A percentile compares a stretch with the other conserved stretches of the same genome.
phyloP scores from a whole-genome alignment of 1,140 invertebrate genomes.

The Coelopa frigida region DNA sequence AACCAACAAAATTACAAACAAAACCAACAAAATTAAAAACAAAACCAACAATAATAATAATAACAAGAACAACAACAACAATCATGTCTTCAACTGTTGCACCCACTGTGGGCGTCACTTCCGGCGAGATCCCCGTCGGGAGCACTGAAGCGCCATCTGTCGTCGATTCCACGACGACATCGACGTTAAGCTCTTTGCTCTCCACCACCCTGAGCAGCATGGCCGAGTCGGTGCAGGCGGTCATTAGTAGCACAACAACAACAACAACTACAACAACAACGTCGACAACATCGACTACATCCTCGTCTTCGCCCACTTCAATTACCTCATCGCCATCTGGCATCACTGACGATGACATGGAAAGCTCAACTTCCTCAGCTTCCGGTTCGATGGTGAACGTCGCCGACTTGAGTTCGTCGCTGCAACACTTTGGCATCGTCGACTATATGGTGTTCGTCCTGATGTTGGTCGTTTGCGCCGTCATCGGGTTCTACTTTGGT shows the following conservation, averaged over 20 bases:
- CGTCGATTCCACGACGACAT: no score
- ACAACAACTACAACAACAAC: slow-evolving; percentile 10
- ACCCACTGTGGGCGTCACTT: no score
- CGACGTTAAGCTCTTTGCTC: no score
- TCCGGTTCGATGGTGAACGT: slow-evolving; percentile 44
- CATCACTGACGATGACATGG: slow-evolving; percentile 4
- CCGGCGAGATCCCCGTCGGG: no score
- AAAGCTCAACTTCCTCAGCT: no score
- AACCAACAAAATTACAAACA: no score
- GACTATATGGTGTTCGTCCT: slow-evolving; percentile 63
- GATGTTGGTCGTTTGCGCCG: slow-evolving; percentile 63
- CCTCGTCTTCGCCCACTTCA: background rate
- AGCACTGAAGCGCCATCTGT: no score
- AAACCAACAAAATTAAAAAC: no score
- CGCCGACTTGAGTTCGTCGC: slow-evolving; percentile 45
- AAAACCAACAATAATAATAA: no score
- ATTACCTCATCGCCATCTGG: background rate
- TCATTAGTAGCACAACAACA: slow-evolving; percentile 32
- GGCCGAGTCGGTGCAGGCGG: slow-evolving; percentile 28
- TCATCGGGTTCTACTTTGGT: slow-evolving; percentile 63
- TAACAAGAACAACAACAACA: no score
- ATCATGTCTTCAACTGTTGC: no score
- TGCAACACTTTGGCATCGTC: slow-evolving; percentile 57
- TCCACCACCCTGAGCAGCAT: slow-evolving; percentile 15
- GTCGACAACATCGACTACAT: background rate